Evolutionary conservation across 2,888 invertebrate species (phyloP).

Genomic region (Cetonia aurata): DNA sequence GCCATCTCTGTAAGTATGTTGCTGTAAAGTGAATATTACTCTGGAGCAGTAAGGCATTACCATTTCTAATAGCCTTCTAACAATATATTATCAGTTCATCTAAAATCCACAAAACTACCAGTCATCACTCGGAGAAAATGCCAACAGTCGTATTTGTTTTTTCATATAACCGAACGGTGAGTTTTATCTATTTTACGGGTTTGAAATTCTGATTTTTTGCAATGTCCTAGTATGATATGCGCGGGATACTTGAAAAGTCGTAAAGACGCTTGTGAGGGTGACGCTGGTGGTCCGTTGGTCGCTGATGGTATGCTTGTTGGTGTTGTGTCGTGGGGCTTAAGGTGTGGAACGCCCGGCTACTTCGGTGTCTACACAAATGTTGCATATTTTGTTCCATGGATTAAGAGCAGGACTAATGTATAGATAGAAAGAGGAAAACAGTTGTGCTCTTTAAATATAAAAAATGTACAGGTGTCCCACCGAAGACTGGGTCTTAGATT

Average conservation of each 20-base stretch:
- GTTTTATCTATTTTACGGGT: no score
- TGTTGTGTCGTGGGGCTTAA: slow-evolving; percentile 60
- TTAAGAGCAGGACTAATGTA: no score
- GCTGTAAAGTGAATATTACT: slow-evolving; percentile 36
- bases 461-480: no score
- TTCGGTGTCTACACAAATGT: slow-evolving; percentile 62
- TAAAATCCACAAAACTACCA: slow-evolving; percentile 57
- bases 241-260: slow-evolving; percentile 74
- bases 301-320: slow-evolving; percentile 57
- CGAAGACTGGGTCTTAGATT: no score
- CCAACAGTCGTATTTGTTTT: not conserved
- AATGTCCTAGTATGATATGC: slow-evolving; percentile 69
- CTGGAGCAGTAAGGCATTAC: not conserved
- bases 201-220: no score
- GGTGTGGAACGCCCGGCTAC: slow-evolving; percentile 57
- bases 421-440: no score
- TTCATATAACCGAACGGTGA: no score
- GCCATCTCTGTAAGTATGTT: not conserved
- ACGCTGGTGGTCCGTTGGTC: slow-evolving; percentile 60
- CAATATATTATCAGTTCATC: not conserved
- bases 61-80: not conserved
- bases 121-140: slow-evolving; percentile 56
- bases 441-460: no score
- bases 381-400: not conserved
- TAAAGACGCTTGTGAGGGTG: slow-evolving; percentile 74